Evolutionary conservation across 2,113 vertebrate genomes (phyloP), one percentile per base, ranked within the genome.

Genomic region (Kryptolebias marmoratus): DNA sequence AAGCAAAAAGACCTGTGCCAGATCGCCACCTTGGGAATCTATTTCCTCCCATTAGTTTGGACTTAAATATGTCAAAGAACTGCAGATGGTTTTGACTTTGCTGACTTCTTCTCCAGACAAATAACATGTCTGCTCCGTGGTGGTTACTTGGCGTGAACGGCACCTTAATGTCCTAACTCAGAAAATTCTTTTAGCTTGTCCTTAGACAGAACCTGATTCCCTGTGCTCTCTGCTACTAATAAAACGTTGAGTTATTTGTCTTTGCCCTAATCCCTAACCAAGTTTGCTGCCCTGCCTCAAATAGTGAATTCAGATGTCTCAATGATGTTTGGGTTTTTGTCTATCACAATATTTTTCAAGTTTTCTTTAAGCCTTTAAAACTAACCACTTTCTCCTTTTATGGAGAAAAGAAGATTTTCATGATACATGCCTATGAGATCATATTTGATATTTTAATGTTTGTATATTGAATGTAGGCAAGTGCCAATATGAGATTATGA

Each of bases 51-150:
- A 88, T 90, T 88, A 87, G 75, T 88, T 86, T 76, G 65, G 65
- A 81, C 83, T 76, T 85, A 91, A 93, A 90, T 84, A 83, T 89
- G 82, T 88, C 83, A 79, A 62, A 72, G 68, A 80, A 66, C 73
- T 64, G 75, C 87, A 91, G 77, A 87, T 88, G 81, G 86, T 88
- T 89, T 81, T 57, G 76, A 78, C 76, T 82, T 88, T 87, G 45
- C 71, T 81, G 78, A 83, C 71, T 71, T 79, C 44, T 77, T 87
- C 69, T 82, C 73, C 82, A 79, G 75, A 70, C 66, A 81, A 83
- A 39, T 63, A 64, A 67, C 64, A 42, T 65, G 58, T 80, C 71
- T 70, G 55, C 69, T 81, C 53, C 56, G 79, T 31, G 42, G 32
- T 73, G 68, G 68, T 81, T 71, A 47, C 50, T 55, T 52, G 57